Conservation (phyloP, 2,888 invertebrate genomes). For the Dichetophora obliterata region DNA sequence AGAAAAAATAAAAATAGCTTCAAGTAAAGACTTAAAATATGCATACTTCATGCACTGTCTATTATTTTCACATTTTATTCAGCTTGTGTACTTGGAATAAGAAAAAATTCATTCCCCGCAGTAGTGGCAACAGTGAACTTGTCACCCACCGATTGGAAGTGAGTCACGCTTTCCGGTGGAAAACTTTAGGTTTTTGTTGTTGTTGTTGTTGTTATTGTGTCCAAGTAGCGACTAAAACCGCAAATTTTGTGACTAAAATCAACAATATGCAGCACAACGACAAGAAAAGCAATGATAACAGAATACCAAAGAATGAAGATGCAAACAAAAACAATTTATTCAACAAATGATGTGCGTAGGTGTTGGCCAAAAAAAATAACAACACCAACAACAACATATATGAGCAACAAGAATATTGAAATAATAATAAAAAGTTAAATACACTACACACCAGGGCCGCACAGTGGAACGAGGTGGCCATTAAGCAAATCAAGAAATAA, state of each 20-base stretch:
- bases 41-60: no score
- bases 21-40: no score
- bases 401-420: no score
- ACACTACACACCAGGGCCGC: no score
- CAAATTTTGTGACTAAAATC: no score
- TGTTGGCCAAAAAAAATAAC: background rate
- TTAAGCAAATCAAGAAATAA: no score
- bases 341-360: background rate
- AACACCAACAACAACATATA: background rate
- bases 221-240: background rate
- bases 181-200: background rate
- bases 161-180: background rate
- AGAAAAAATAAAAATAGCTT: no score
- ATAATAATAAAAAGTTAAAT: background rate
- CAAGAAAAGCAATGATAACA: slow-evolving; percentile 7
- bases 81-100: no score
- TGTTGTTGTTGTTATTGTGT: background rate
- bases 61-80: no score
- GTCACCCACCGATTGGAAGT: background rate
- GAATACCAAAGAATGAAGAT: slow-evolving; percentile 3
- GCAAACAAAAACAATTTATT: background rate
- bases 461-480: no score
- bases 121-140: background rate
- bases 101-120: background rate
- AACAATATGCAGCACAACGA: background rate